Percentiles rank a stretch among this genome's conserved stretches.
These are phyloP conservation scores for Gymnorhina tibicen DNA, from an alignment of 2,113 vertebrate species.

Conservation along the genomic window DNA sequence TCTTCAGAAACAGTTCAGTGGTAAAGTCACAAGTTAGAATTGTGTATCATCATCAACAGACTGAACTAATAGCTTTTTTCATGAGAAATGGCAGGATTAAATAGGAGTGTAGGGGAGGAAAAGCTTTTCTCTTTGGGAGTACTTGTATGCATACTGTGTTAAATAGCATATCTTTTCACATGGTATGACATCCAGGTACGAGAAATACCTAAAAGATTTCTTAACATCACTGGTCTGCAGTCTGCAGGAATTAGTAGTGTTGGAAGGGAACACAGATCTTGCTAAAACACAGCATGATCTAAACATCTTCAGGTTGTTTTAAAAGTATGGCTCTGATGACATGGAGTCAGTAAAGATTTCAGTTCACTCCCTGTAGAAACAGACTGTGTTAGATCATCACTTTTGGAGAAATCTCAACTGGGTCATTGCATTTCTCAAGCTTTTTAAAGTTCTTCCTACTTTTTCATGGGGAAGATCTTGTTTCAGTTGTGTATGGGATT, in stretches of 20 bases:
- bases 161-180: not conserved
- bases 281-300: not conserved
- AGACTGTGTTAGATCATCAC: not conserved
- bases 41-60: not conserved
- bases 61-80: not conserved
- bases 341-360: not conserved
- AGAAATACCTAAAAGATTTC: not conserved
- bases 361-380: not conserved
- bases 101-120: not conserved
- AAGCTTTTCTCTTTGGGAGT: not conserved
- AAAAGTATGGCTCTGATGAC: not conserved
- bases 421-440: not conserved
- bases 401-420: not conserved
- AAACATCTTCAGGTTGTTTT: not conserved
- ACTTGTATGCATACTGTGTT: accelerated
- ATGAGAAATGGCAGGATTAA: not conserved
- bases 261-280: not conserved
- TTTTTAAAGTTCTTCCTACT: not conserved
- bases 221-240: not conserved
- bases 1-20: not conserved
- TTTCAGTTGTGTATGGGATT: not conserved
- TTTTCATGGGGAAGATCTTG: not conserved
- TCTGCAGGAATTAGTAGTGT: not conserved
- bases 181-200: not conserved
- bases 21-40: not conserved